Conservation (phyloP, 2,113 vertebrate species). For the Argyrosomus japonicus region DNA sequence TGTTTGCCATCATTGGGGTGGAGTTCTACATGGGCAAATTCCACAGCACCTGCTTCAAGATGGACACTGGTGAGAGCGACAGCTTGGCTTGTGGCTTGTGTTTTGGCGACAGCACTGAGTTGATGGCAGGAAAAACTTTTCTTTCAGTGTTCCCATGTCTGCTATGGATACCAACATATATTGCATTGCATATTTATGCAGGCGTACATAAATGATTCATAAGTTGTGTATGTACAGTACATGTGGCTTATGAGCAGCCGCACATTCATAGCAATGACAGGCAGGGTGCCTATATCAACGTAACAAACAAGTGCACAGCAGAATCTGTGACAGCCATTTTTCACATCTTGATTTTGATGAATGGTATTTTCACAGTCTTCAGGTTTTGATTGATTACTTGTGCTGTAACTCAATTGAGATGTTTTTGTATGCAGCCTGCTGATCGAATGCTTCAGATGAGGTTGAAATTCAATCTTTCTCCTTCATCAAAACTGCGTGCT, state of each 20-base stretch:
- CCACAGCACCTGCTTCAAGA: conserved; percentile 93
- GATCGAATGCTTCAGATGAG: too few species aligned
- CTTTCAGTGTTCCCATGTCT: not conserved
- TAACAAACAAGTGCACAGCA: conserved; percentile 17
- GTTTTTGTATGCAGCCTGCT: conserved; percentile 4
- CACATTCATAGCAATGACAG: not conserved
- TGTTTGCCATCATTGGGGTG: conserved; percentile 98
- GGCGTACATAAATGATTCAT: conserved; percentile 49
- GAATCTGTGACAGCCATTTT: conserved; percentile 38
- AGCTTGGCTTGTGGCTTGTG: not conserved
- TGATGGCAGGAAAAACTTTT: conserved; percentile 1
- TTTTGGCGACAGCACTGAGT: not conserved
- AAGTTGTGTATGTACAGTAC: conserved; percentile 7
- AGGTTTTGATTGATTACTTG: conserved; percentile 45
- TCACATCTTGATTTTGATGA: conserved; percentile 46
- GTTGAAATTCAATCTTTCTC: too few species aligned
- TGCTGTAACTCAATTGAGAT: conserved; percentile 14
- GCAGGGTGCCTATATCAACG: not conserved
- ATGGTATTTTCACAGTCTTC: conserved; percentile 42
- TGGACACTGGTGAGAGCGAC: conserved; percentile 86
- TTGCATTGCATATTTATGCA: conserved; percentile 26
- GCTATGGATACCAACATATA: not conserved
- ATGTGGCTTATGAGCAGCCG: conserved; percentile 4
- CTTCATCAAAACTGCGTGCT: not conserved
- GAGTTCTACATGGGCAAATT: conserved; percentile 99